These are phyloP conservation scores for Onthophagus taurus DNA, from an alignment of 1,140 invertebrate species.

Conservation along the genomic window DNA sequence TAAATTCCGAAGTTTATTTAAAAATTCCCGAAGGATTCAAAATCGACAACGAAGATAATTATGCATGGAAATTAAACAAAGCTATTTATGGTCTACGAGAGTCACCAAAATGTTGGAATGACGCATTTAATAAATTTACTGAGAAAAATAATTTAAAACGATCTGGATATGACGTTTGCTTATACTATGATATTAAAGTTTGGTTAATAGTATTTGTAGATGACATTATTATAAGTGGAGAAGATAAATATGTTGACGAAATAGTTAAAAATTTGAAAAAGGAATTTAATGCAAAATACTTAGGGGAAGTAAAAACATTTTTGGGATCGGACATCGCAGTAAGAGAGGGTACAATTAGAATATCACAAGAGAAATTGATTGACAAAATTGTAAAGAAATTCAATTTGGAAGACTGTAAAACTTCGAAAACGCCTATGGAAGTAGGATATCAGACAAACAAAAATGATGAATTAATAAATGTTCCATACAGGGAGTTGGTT, in stretches of 20 bases:
- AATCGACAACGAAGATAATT: neutral
- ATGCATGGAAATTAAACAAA: constrained; percentile 23
- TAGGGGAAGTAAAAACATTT: constrained; percentile 13
- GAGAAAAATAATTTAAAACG: constrained; percentile 13
- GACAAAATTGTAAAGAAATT: constrained; percentile 3
- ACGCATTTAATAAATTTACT: constrained; percentile 18
- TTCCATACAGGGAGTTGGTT: constrained; percentile 5
- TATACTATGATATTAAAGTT: constrained; percentile 13
- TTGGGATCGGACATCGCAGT: constrained; percentile 12
- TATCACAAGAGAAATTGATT: constrained; percentile 3
- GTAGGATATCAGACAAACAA: neutral
- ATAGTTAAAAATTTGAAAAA: constrained; percentile 16
- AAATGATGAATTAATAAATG: constrained; percentile 1
- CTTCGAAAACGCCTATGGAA: constrained; percentile 4
- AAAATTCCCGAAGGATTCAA: neutral
- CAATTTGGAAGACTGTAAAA: constrained; percentile 8
- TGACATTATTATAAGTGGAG: constrained; percentile 17
- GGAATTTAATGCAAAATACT: constrained; percentile 19
- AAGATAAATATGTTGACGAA: constrained; percentile 14
- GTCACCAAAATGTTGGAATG: constrained; percentile 30
- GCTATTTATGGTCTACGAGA: constrained; percentile 33
- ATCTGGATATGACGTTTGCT: constrained; percentile 15
- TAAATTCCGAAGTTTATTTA: constrained; percentile 3
- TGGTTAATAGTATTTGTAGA: constrained; percentile 19
- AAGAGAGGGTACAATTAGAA: neutral